Conservation (phyloP, 2,888 invertebrate species). For the Drosophila pseudotalamancana region DNA sequence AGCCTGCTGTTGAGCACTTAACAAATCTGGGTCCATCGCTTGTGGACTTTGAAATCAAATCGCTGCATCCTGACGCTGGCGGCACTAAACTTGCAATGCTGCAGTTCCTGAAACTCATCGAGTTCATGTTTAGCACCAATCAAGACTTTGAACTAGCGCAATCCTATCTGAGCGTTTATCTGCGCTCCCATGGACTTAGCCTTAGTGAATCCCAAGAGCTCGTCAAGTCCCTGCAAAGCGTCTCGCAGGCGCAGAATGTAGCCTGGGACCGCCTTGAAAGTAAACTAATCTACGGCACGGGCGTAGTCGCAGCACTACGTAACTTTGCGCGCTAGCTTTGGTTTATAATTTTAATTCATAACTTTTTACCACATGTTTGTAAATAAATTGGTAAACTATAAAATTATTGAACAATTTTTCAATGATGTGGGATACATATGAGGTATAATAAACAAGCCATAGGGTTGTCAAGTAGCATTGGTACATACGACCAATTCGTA, state of each 20-base stretch:
- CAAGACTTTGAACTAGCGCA: slow-evolving; percentile 95
- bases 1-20: slow-evolving; percentile 86
- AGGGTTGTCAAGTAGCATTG: too few relatives aligned
- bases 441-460: too few relatives aligned
- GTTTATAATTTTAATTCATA: slow-evolving; percentile 14
- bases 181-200: slow-evolving; percentile 90
- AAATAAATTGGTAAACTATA: slow-evolving; percentile 37
- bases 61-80: slow-evolving; percentile 90
- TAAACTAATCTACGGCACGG: slow-evolving; percentile 89
- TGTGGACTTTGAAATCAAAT: slow-evolving; percentile 94
- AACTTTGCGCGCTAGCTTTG: slow-evolving; percentile 84
- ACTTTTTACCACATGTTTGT: slow-evolving; percentile 26
- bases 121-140: slow-evolving; percentile 89
- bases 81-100: slow-evolving; percentile 89
- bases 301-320: slow-evolving; percentile 90
- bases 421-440: too few relatives aligned
- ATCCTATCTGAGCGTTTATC: slow-evolving; percentile 93
- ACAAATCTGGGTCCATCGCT: slow-evolving; percentile 90
- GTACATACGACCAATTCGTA: too few relatives aligned
- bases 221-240: slow-evolving; percentile 85
- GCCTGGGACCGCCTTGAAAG: slow-evolving; percentile 89
- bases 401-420: too few relatives aligned
- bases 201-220: slow-evolving; percentile 86
- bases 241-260: slow-evolving; percentile 87
- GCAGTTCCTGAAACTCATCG: slow-evolving; percentile 91